Evolutionary conservation across 2,113 vertebrate species (phyloP).

Genomic region (Calidris pygmaea): DNA sequence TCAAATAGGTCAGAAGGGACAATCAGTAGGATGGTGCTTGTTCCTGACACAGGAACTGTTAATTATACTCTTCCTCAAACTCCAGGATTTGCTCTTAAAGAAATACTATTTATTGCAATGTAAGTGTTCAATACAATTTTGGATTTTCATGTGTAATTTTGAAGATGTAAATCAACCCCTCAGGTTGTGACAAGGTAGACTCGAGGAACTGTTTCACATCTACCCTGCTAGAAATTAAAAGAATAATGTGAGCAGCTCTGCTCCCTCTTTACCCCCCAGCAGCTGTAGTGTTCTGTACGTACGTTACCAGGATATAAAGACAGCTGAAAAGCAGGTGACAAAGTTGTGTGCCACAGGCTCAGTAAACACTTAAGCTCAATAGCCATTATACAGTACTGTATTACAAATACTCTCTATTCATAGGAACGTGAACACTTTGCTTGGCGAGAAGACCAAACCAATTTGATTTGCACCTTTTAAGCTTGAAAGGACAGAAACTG

Average conservation of each 20-base stretch:
- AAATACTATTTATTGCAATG: not conserved
- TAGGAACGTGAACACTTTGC: not conserved
- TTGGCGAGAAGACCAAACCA: not conserved
- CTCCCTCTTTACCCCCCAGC: not conserved
- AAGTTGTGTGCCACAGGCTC: not conserved
- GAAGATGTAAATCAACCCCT: not conserved
- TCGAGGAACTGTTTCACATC: not conserved
- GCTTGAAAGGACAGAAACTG: not conserved
- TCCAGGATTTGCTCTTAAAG: not conserved
- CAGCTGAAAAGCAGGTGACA: not conserved
- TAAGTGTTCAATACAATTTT: not conserved
- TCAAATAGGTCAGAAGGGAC: not conserved
- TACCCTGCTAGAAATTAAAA: not conserved
- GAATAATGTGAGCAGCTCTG: not conserved
- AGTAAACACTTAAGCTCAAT: not conserved
- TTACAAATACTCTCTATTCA: not conserved
- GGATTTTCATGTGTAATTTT: not conserved
- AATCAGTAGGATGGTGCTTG: not conserved
- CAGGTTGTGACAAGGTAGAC: not conserved
- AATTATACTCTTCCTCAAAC: not conserved
- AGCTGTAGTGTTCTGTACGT: not conserved
- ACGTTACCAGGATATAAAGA: not conserved
- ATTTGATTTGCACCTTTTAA: not conserved
- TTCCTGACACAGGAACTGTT: not conserved
- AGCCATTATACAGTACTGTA: not conserved